A percentile compares a stretch with the other conserved stretches of the same genome.
phyloP scores from a whole-genome alignment of 2,113 vertebrate species.

The Carettochelys insculpta region DNA sequence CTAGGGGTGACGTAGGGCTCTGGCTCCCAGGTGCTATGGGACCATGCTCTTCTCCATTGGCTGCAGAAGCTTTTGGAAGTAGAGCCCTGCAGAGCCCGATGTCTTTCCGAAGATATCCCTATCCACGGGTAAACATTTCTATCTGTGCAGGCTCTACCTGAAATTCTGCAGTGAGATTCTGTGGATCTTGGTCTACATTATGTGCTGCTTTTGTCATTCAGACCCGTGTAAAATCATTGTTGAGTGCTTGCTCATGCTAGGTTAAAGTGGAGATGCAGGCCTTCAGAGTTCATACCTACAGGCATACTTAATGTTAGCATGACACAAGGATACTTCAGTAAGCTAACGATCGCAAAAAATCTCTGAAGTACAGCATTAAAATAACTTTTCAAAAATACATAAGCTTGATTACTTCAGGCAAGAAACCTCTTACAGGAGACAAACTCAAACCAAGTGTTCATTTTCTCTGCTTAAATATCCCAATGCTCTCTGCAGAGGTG shows the following conservation, averaged over 20 bases:
- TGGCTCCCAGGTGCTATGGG: too few relatives aligned
- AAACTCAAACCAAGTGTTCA: background rate
- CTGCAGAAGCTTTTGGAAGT: too few relatives aligned
- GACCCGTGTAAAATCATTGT: background rate
- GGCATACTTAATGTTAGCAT: background rate
- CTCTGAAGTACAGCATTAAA: background rate
- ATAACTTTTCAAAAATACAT: background rate
- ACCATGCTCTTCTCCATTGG: too few relatives aligned
- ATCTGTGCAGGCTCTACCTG: too few relatives aligned
- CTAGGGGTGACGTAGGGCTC: too few relatives aligned
- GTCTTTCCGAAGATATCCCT: too few relatives aligned
- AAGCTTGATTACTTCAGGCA: background rate
- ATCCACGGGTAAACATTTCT: too few relatives aligned
- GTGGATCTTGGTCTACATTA: background rate
- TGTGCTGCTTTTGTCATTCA: background rate
- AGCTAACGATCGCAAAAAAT: background rate
- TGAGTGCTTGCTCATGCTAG: background rate
- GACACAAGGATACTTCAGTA: background rate
- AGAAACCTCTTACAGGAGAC: background rate
- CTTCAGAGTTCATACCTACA: background rate
- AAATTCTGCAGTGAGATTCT: background rate
- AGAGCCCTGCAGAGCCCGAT: too few relatives aligned
- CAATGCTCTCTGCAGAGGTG: rapidly evolving
- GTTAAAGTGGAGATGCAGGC: background rate
- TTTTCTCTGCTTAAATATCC: background rate